Percentiles rank a stretch among this genome's conserved stretches.
phyloP scores from a whole-genome alignment of 2,797 vertebrate species.

The Erpetoichthys calabaricus region DNA sequence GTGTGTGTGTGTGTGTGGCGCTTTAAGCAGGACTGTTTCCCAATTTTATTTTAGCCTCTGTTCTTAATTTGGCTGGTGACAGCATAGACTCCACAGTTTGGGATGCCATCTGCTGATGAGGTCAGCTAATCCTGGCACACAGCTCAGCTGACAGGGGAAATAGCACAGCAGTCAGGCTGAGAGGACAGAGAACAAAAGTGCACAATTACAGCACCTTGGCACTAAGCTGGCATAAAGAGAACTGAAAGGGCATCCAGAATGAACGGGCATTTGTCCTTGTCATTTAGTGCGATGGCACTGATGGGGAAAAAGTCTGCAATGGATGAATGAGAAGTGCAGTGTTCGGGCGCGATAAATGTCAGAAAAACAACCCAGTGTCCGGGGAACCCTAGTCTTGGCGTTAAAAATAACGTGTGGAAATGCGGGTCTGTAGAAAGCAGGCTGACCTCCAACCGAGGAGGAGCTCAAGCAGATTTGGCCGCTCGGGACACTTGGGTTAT shows the following conservation, averaged over 20 bases:
- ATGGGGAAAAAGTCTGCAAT: background rate
- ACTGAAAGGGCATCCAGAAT: background rate
- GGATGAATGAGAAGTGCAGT: too few relatives aligned
- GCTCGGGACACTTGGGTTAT: too few relatives aligned
- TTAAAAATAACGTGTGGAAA: too few relatives aligned
- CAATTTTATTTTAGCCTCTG: too few relatives aligned
- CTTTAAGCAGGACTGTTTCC: too few relatives aligned
- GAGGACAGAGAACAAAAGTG: background rate
- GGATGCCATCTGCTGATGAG: background rate
- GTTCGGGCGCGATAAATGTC: too few relatives aligned
- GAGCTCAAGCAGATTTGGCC: too few relatives aligned
- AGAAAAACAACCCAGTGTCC: too few relatives aligned
- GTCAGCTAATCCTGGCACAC: conserved; percentile 1
- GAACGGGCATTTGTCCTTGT: background rate
- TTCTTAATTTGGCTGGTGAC: background rate
- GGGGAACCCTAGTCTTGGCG: too few relatives aligned
- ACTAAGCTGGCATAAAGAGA: background rate
- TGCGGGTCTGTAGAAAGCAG: too few relatives aligned
- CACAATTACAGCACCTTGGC: background rate
- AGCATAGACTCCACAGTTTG: background rate
- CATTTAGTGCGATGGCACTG: background rate
- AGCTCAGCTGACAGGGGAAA: background rate
- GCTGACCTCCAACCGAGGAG: too few relatives aligned
- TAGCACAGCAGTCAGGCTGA: background rate
- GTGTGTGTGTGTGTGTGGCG: too few relatives aligned